Conservation (phyloP, 2,888 invertebrate genomes). For the Xestoiulus laeticollis region DNA sequence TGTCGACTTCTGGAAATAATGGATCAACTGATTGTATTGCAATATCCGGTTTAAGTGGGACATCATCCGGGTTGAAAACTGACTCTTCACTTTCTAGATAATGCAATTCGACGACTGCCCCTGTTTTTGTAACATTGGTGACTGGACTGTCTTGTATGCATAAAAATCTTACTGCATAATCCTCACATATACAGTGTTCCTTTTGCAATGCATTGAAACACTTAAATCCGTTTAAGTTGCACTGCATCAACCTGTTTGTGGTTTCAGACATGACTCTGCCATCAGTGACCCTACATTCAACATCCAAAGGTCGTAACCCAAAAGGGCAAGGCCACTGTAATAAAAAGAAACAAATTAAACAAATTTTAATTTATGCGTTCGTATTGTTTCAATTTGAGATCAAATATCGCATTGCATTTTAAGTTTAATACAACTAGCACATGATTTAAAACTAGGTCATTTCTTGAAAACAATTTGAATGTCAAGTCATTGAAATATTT, state of each 20-base stretch:
- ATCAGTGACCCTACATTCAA: slow-evolving; percentile 43
- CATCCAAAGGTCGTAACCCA: slow-evolving; percentile 46
- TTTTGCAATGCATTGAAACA: slow-evolving; percentile 43
- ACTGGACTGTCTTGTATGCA: neutral
- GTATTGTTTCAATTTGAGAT: neutral
- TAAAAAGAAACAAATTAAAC: neutral
- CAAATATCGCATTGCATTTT: neutral
- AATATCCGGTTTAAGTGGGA: too few relatives aligned
- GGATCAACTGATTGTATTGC: too few relatives aligned
- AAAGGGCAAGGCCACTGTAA: slow-evolving; percentile 50
- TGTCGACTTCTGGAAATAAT: too few relatives aligned
- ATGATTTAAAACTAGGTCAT: too few relatives aligned
- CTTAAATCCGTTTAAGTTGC: slow-evolving; percentile 48
- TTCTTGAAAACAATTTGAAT: too few relatives aligned
- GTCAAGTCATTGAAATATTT: too few relatives aligned
- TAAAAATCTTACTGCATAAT: slow-evolving; percentile 48
- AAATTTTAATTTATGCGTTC: neutral
- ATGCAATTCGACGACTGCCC: neutral
- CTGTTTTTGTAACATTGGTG: neutral
- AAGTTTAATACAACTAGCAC: too few relatives aligned
- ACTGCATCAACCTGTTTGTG: slow-evolving; percentile 46
- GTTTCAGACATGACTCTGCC: slow-evolving; percentile 44
- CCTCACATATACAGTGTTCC: slow-evolving; percentile 48
- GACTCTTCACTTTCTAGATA: too few relatives aligned
- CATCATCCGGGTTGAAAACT: too few relatives aligned